Evolutionary conservation across 1,140 invertebrate genomes (phyloP).

Genomic region (Dryas iulia): DNA sequence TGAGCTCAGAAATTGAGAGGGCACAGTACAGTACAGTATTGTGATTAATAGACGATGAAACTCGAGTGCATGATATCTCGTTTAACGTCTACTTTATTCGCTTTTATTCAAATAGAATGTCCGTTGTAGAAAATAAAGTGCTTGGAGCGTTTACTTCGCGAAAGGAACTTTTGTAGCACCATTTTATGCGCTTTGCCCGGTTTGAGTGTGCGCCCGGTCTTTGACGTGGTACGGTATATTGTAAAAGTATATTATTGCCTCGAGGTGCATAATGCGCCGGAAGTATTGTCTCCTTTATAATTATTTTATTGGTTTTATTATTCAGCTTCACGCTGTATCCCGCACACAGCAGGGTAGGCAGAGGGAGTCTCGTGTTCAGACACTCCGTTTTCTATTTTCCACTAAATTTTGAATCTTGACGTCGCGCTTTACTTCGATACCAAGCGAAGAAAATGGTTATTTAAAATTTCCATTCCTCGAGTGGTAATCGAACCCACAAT

Average conservation of each 20-base stretch:
- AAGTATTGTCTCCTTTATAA: too few relatives aligned
- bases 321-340: too few relatives aligned
- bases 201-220: not conserved
- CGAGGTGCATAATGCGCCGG: not conserved
- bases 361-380: too few relatives aligned
- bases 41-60: slow-evolving; percentile 24
- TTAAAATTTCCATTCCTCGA: too few relatives aligned
- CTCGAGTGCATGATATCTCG: slow-evolving; percentile 15
- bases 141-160: slow-evolving; percentile 8
- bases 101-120: slow-evolving; percentile 22
- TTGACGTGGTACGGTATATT: not conserved
- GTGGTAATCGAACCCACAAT: too few relatives aligned
- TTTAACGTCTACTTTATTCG: slow-evolving; percentile 13
- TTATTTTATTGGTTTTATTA: too few relatives aligned
- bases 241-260: not conserved
- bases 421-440: too few relatives aligned
- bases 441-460: too few relatives aligned
- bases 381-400: too few relatives aligned
- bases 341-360: too few relatives aligned
- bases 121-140: slow-evolving; percentile 4
- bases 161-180: slow-evolving; percentile 1
- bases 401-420: too few relatives aligned
- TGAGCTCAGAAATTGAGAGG: slow-evolving; percentile 16
- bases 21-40: not conserved
- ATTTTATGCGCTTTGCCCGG: not conserved